A percentile compares a stretch with the other conserved stretches of the same genome.
These are phyloP conservation scores for Athalia circularis DNA, from an alignment of 2,888 invertebrate species.

Conservation along the genomic window DNA sequence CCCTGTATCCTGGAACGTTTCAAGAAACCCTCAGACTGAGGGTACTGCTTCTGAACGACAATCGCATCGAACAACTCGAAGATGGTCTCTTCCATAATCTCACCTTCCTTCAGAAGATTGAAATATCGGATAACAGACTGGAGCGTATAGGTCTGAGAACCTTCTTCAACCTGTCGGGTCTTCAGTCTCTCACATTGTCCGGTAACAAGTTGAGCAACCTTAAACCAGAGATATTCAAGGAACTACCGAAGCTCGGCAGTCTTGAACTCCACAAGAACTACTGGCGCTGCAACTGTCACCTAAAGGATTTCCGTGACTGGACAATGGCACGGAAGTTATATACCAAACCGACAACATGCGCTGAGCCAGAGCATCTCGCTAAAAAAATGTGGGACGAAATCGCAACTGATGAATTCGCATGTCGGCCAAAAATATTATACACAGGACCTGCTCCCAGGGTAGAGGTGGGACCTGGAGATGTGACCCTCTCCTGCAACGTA, in stretches of 20 bases:
- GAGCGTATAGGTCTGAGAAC: conserved; percentile 82
- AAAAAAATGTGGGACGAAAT: conserved; percentile 85
- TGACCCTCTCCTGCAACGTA: conserved; percentile 85
- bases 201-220: conserved; percentile 85
- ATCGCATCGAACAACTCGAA: conserved; percentile 83
- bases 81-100: conserved; percentile 86
- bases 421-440: conserved; percentile 81
- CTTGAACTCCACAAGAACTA: conserved; percentile 88
- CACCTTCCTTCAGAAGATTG: conserved; percentile 84
- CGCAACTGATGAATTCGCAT: conserved; percentile 86
- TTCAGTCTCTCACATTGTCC: conserved; percentile 83
- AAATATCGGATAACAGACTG: conserved; percentile 85
- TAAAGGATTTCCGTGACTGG: conserved; percentile 88
- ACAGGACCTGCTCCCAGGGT: conserved; percentile 75
- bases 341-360: conserved; percentile 84
- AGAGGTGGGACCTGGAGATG: conserved; percentile 78
- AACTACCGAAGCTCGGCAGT: conserved; percentile 82
- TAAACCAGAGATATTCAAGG: conserved; percentile 80
- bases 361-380: conserved; percentile 81
- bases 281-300: conserved; percentile 92
- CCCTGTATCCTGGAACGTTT: conserved; percentile 83
- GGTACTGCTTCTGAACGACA: conserved; percentile 84
- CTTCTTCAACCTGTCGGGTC: conserved; percentile 82
- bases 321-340: conserved; percentile 84
- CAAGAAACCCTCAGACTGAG: conserved; percentile 83